Base-by-base conservation (phyloP, 2,797 vertebrate genomes). In the Hafferia zeledoni region DNA sequence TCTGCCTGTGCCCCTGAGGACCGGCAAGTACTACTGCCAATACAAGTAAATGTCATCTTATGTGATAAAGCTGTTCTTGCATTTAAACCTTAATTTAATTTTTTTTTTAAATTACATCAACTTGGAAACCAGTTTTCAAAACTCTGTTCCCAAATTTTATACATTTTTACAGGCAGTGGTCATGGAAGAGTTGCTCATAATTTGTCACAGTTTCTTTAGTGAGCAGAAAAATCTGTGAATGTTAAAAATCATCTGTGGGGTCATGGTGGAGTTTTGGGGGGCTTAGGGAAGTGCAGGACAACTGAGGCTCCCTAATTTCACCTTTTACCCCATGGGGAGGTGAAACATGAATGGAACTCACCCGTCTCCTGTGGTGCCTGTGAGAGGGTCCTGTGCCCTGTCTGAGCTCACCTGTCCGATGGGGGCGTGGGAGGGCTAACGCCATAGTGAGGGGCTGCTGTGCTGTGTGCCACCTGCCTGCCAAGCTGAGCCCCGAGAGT, bases 341-440 rank as follows among this genome's bases (percentile, higher is more conserved):
- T 18, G 23, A 28, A 33, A 28, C 1, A 13, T 28, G 67, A 44
- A 8, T 0, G 1, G 59, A 20, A 7, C 50, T 43, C 3, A 0
- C 1, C 27, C 31, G 41, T 23, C 30, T 30, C 0, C 0, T 13
- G 50, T 1, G 1, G 31, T 16, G 30, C 13, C 52, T 56, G 25
- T 41, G 27, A 10, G 24, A 63, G 37, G 10, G 2, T 43, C 27
- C 43, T 8, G 61, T 37, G 11, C 37, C 24, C 13, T 59, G 17
- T 24, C 18, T 0, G 1, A 3, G 20, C 53, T 78, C 37, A 17
- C 31, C 20, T 39, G 30, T 16, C 50, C 59, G 43, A 4, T 13
- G 28, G 44, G 43, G 18, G 41, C 19, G 9, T 17, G 24, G 31
- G 23, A 63, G 8, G 13, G 14, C 5, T 2, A 25, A 22, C 0